A percentile compares a stretch with the other conserved stretches of the same genome.
Evolutionary conservation across 37 sponge, comb jelly and placozoan genomes (phyloP).

Genomic region (Agelas oroides): DNA sequence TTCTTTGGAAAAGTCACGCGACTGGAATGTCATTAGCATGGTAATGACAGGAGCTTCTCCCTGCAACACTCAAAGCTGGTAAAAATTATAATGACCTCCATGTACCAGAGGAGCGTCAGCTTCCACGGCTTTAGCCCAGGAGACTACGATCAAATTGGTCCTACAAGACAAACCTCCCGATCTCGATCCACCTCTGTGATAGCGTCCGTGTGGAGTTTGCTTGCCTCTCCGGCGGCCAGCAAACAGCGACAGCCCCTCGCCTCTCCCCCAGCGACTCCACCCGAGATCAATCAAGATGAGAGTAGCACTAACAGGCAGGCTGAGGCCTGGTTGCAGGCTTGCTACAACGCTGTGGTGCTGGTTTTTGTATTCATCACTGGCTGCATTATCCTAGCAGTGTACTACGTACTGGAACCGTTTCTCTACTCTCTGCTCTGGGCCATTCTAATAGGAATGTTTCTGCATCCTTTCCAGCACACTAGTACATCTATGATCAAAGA

Average conservation of each 20-base stretch:
- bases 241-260: too few relatives aligned
- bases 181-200: not conserved
- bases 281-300: too few relatives aligned
- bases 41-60: too few relatives aligned
- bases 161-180: not conserved
- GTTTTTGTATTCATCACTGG: constrained; percentile 62
- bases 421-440: constrained; percentile 97
- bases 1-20: not conserved
- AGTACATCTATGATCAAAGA: constrained; percentile 48
- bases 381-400: constrained; percentile 61
- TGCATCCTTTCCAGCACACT: constrained; percentile 90
- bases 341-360: constrained; percentile 63
- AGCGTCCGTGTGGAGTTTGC: not conserved
- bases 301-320: constrained; percentile 28
- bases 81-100: not conserved
- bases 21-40: too few relatives aligned
- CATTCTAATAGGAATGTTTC: constrained; percentile 78
- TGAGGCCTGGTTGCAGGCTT: constrained; percentile 64
- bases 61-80: too few relatives aligned
- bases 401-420: constrained; percentile 86
- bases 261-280: too few relatives aligned
- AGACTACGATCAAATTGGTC: not conserved
- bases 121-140: not conserved
- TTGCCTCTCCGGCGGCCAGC: not conserved
- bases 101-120: not conserved